These are phyloP conservation scores for Rhabdophis nuchalis DNA, from an alignment of 2,797 vertebrate species.

Conservation along the genomic window DNA sequence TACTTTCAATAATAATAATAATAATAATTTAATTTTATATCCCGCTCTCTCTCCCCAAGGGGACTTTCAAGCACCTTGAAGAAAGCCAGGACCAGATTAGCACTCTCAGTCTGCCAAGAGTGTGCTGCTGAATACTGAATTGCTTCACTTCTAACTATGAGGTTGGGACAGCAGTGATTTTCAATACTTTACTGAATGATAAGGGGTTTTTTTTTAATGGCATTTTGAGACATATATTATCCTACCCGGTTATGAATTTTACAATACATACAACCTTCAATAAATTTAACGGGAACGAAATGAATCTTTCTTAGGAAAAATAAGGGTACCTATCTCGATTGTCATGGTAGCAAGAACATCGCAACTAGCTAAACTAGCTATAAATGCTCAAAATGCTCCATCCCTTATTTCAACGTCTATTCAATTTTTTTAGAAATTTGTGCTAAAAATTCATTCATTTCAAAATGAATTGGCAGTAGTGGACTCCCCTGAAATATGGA, in stretches of 20 bases:
- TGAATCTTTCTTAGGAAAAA: background rate
- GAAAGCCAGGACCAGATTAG: background rate
- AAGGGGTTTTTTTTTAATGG: background rate
- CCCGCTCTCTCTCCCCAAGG: no score
- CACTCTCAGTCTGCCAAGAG: background rate
- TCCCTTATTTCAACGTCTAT: background rate
- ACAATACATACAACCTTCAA: background rate
- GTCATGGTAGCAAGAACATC: background rate
- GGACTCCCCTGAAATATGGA: background rate
- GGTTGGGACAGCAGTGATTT: slow-evolving; percentile 14
- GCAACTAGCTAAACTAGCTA: background rate
- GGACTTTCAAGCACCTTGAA: background rate
- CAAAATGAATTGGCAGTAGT: background rate
- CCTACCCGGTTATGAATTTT: background rate
- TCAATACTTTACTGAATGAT: background rate
- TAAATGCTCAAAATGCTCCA: background rate
- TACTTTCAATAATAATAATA: no score
- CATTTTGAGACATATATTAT: slow-evolving; percentile 5
- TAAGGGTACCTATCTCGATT: background rate
- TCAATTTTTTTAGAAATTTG: background rate
- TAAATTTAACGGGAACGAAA: background rate
- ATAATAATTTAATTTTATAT: no score
- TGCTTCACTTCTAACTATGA: background rate
- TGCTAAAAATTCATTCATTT: background rate
- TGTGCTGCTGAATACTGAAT: background rate